Conservation (phyloP, 2,888 invertebrate species). For the Drosophila diplacantha region DNA sequence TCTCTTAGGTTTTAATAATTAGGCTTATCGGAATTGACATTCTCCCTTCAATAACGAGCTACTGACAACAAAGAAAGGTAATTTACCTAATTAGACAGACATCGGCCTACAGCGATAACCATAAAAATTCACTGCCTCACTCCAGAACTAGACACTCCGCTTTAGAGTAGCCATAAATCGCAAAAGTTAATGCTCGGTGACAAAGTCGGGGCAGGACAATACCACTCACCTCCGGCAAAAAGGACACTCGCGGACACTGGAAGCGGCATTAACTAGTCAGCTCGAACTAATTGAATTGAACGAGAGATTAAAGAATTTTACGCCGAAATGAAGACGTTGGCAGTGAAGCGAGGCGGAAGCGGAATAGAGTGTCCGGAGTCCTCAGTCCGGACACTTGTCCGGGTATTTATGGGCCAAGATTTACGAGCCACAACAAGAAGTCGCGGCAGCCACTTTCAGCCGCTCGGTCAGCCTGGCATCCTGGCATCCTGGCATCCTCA, state of each 20-base stretch:
- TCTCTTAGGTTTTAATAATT: not conserved
- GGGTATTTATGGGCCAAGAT: constrained; percentile 74
- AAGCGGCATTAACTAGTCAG: constrained; percentile 72
- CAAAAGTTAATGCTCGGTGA: constrained; percentile 67
- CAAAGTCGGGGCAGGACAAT: constrained; percentile 38
- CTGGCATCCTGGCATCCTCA: constrained; percentile 35
- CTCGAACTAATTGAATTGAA: constrained; percentile 78
- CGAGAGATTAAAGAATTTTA: constrained; percentile 77
- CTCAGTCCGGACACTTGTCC: constrained; percentile 28
- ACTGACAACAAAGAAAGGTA: not conserved
- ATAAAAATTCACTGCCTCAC: constrained; percentile 20
- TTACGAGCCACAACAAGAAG: constrained; percentile 72
- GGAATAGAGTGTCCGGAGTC: constrained; percentile 20
- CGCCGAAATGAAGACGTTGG: constrained; percentile 67
- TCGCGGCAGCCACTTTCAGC: constrained; percentile 41
- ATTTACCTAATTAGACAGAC: constrained; percentile 23
- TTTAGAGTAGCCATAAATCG: constrained; percentile 69
- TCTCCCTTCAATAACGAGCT: not conserved
- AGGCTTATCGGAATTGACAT: not conserved
- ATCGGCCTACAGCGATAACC: constrained; percentile 11
- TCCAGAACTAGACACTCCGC: not conserved
- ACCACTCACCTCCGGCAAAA: constrained; percentile 49
- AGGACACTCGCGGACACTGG: constrained; percentile 53
- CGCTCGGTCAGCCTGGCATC: not conserved
- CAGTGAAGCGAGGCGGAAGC: constrained; percentile 44